Evolutionary conservation across 2,888 invertebrate species (phyloP).

Genomic region (Melanostoma scalare): DNA sequence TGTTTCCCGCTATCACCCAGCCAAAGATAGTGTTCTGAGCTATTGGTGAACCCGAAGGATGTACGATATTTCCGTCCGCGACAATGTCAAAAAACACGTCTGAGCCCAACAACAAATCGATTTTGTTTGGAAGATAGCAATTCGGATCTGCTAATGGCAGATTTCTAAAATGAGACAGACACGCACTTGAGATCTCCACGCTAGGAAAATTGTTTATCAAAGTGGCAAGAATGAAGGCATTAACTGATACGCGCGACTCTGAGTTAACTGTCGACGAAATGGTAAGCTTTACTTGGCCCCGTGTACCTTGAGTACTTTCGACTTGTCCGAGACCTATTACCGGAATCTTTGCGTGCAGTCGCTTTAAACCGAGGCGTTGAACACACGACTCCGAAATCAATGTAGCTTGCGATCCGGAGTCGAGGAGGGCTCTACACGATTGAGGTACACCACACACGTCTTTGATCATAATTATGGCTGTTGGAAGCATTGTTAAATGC

Average conservation of each 20-base stretch:
- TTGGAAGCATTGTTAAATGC: conserved; percentile 32
- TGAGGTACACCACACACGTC: conserved; percentile 11
- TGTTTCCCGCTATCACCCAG: conserved; percentile 37
- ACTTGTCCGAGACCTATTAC: conserved; percentile 13
- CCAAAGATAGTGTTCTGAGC: conserved; percentile 45
- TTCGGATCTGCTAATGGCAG: conserved; percentile 27
- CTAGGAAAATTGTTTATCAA: conserved; percentile 24
- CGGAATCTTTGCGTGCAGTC: conserved; percentile 11
- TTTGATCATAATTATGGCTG: conserved; percentile 26
- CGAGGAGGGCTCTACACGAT: conserved; percentile 36
- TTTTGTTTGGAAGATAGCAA: conserved; percentile 14
- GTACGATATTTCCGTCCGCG: conserved; percentile 18
- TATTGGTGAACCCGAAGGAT: conserved; percentile 14
- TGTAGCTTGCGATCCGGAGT: conserved; percentile 35
- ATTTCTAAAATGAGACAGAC: conserved; percentile 21
- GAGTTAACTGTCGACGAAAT: background rate
- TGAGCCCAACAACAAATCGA: conserved; percentile 34
- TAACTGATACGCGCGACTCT: conserved; percentile 1
- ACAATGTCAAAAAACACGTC: conserved; percentile 39
- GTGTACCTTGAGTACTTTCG: conserved; percentile 29
- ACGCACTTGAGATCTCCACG: conserved; percentile 15
- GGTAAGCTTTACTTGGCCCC: conserved; percentile 6
- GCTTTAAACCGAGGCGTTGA: conserved; percentile 32
- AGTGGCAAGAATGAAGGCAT: conserved; percentile 15
- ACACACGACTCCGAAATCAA: conserved; percentile 28